Conservation (phyloP, 92 coral and sea anemone genomes). For the Epizoanthus stellaris region DNA sequence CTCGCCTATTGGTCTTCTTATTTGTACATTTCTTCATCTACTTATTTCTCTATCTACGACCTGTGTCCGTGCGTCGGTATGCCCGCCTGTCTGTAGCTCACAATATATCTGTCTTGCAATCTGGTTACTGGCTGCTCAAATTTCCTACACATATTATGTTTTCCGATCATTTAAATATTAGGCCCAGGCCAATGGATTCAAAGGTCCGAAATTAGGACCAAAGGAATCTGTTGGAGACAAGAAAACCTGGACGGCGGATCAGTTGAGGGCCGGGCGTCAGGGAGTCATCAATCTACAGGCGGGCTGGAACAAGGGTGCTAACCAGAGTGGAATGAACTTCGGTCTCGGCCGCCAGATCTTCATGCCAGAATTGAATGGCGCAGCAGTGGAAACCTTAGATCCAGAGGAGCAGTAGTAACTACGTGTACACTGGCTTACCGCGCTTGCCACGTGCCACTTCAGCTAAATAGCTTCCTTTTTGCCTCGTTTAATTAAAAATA, state of each 20-base stretch:
- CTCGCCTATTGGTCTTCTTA: no score
- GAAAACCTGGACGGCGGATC: constrained; percentile 1
- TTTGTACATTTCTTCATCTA: no score
- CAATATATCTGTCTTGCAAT: not conserved
- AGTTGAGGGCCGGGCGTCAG: constrained; percentile 12
- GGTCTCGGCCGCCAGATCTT: constrained; percentile 23
- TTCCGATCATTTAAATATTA: not conserved
- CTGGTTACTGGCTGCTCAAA: not conserved
- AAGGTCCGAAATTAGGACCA: constrained; percentile 34
- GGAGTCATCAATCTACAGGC: constrained; percentile 35
- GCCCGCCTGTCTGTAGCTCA: no score
- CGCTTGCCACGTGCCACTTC: no score
- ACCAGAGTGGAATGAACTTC: constrained; percentile 17
- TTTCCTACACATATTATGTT: not conserved
- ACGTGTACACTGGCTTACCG: not conserved
- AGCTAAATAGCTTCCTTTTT: no score
- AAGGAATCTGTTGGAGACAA: constrained; percentile 16
- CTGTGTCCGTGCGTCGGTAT: no score
- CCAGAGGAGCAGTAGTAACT: not conserved
- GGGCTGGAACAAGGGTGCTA: constrained; percentile 30
- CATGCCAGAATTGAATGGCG: constrained; percentile 9
- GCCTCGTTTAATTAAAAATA: no score
- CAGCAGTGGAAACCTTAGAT: not conserved
- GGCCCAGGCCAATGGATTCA: constrained; percentile 31
- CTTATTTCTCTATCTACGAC: no score